These are phyloP conservation scores for Philereme transversata DNA, from an alignment of 2,888 invertebrate species.

Conservation along the genomic window DNA sequence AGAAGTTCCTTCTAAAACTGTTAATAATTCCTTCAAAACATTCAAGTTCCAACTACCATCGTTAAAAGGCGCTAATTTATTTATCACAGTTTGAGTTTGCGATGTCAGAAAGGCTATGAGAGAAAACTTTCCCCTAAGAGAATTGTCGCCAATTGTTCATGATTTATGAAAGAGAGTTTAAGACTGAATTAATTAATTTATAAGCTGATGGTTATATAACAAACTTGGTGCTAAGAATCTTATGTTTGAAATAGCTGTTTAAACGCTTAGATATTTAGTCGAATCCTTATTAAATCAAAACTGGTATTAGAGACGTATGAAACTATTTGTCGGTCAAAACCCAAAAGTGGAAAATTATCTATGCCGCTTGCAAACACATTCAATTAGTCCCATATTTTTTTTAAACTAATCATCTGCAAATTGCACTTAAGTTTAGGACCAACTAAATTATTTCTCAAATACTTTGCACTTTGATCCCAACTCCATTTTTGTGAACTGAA, in stretches of 20 bases:
- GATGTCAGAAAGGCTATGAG: constrained; percentile 30
- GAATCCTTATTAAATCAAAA: not conserved
- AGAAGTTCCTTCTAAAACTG: not conserved
- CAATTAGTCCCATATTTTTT: too few species aligned
- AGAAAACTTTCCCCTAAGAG: constrained; percentile 37
- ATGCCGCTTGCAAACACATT: too few species aligned
- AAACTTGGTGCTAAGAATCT: constrained; percentile 21
- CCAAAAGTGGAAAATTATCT: too few species aligned
- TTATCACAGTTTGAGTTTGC: constrained; percentile 20
- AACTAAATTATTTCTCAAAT: not conserved
- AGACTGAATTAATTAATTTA: constrained; percentile 51
- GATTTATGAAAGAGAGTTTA: constrained; percentile 46
- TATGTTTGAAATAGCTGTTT: not conserved
- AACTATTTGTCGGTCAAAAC: too few species aligned
- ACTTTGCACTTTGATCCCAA: not conserved
- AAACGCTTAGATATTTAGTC: not conserved
- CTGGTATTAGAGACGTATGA: too few species aligned
- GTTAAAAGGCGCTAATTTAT: constrained; percentile 29
- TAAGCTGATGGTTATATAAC: constrained; percentile 44
- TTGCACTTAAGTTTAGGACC: too few species aligned
- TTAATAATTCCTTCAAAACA: not conserved
- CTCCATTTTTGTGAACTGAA: constrained; percentile 1
- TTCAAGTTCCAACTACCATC: constrained; percentile 2
- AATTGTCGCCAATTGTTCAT: constrained; percentile 46
- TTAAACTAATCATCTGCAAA: too few species aligned